These are phyloP conservation scores for Callionymus lyra DNA, from an alignment of 2,113 vertebrate genomes.

Conservation along the genomic window DNA sequence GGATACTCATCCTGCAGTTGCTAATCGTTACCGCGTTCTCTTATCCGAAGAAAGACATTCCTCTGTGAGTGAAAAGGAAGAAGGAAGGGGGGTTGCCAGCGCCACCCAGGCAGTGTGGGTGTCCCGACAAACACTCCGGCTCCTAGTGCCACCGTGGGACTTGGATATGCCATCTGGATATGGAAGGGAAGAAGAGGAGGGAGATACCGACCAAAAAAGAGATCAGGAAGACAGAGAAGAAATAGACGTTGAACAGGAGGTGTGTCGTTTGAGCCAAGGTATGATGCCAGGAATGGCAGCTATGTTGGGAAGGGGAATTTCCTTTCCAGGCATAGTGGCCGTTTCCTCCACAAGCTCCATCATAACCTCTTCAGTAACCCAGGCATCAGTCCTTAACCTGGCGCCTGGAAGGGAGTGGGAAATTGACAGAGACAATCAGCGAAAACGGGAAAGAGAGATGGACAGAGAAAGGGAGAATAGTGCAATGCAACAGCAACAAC, in stretches of 20 bases:
- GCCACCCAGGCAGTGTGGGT: constrained; percentile 74
- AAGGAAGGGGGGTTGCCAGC: constrained; percentile 16
- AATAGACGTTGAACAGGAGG: constrained; percentile 68
- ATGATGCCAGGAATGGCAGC: constrained; percentile 47
- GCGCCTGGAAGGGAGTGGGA: constrained; percentile 50
- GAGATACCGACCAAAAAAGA: constrained; percentile 52
- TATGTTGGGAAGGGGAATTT: constrained; percentile 37
- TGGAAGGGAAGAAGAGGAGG: constrained; percentile 35
- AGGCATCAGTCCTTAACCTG: constrained; percentile 49
- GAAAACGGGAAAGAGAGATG: constrained; percentile 44
- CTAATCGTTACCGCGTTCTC: constrained; percentile 76
- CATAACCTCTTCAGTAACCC: constrained; percentile 47
- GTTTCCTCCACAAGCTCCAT: constrained; percentile 50
- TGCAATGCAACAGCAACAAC: constrained; percentile 33
- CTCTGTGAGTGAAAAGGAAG: constrained; percentile 41
- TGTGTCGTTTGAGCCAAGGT: constrained; percentile 70
- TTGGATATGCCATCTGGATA: constrained; percentile 56
- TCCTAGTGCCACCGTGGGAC: constrained; percentile 77
- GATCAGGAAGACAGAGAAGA: constrained; percentile 62
- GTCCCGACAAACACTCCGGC: constrained; percentile 74
- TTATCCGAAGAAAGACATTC: constrained; percentile 48
- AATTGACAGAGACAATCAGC: constrained; percentile 48
- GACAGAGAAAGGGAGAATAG: constrained; percentile 49
- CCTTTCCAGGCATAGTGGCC: constrained; percentile 41
- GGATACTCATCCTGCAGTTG: constrained; percentile 70